These are phyloP conservation scores for Manis javanica DNA, from an alignment of 2,797 vertebrate species.

Conservation along the genomic window DNA sequence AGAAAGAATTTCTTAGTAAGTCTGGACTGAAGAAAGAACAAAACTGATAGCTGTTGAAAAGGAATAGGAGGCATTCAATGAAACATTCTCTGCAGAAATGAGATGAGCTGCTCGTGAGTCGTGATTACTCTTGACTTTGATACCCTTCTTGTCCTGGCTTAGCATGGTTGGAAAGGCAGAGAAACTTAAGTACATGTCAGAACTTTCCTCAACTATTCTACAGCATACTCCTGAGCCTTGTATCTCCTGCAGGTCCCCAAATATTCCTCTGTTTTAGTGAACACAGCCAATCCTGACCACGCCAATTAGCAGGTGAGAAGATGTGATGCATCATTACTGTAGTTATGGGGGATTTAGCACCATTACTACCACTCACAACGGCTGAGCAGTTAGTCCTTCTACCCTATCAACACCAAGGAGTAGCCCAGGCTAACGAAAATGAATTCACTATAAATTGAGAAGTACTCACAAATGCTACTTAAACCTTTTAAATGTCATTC, in stretches of 20 bases:
- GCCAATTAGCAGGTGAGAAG: not conserved
- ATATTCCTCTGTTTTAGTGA: not conserved
- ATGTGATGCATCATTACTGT: not conserved
- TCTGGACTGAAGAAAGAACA: not conserved
- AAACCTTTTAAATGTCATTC: not conserved
- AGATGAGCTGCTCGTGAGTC: not conserved
- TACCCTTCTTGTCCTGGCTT: not conserved
- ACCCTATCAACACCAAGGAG: not conserved
- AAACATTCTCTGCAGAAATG: not conserved
- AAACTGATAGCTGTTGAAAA: not conserved
- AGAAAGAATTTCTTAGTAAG: not conserved
- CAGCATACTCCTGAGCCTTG: not conserved
- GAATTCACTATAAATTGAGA: not conserved
- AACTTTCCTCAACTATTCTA: not conserved
- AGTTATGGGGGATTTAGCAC: not conserved
- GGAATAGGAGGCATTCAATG: not conserved
- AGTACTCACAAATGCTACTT: not conserved
- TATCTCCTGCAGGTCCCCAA: not conserved
- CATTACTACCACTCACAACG: not conserved
- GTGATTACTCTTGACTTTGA: not conserved
- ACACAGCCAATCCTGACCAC: not conserved
- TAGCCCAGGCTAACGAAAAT: not conserved
- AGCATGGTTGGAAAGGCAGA: not conserved
- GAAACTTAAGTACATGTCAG: not conserved
- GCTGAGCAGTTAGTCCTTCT: not conserved